Base-by-base conservation (phyloP, 2,888 invertebrate species). In the Ametastegia equiseti region DNA sequence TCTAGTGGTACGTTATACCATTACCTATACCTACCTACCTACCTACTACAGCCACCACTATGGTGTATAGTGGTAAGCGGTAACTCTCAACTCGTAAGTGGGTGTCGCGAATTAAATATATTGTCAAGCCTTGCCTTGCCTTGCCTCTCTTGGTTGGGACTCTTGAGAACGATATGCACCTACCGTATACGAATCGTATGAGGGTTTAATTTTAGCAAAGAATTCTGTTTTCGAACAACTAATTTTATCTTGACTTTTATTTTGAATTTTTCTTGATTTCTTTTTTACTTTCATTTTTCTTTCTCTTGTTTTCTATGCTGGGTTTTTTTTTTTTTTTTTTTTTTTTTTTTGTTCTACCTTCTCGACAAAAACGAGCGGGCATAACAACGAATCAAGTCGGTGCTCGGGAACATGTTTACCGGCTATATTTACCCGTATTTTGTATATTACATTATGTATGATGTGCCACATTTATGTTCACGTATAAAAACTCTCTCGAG, bases 31-130 rank as follows among this genome's bases (percentile, higher is more conserved):
- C 39, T 67, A 27, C 30, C 36, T 42, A 23, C 45, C 7, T 47
- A 45, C 33, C 23, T n/a, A n/a, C n/a, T n/a, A n/a, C n/a, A 69
- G 42, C 36, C 39, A n/a, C n/a, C n/a, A n/a, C n/a, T n/a, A n/a
- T 54, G 19, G 54, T 54, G 54, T 54, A 30, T 47, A 47, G 47
- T 27, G 45, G 45, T 71, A 13, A 47, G 27, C 30, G 45, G 23
- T 60, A 57, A 63, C 78, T 78, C 42, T 60, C 79, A 81, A 73
- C 83, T 78, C 83, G 84, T 85, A 84, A 86, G 83, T 84, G 83
- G 85, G 83, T 83, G 84, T 83, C 82, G 83, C 82, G 84, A 83
- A 84, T 84, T 57, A 42, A 78, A 78, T 78, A 78, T 78, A 78
- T 78, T 60, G 78, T 50, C 33, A 75, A 75, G 71, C 19, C 27